These are phyloP conservation scores for Palythoa heliodiscus DNA, from an alignment of 92 coral and sea anemone species.

Conservation along the genomic window DNA sequence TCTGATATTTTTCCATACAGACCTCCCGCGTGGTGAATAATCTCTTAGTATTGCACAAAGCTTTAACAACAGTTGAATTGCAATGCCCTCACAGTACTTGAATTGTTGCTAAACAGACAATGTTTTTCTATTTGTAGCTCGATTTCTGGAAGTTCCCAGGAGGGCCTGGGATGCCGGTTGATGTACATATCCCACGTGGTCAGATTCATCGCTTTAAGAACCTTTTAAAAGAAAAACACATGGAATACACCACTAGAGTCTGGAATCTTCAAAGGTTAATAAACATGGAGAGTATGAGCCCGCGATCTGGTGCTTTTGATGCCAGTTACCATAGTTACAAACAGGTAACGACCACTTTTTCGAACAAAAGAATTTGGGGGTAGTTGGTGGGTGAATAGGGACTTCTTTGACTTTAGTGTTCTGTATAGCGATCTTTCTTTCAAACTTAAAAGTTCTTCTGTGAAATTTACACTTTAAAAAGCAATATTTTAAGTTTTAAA, in stretches of 20 bases:
- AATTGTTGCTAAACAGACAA: no score
- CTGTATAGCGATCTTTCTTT: neutral
- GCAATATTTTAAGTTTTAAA: no score
- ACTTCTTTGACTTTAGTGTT: no score
- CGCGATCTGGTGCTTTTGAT: slow-evolving; percentile 69
- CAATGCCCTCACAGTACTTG: no score
- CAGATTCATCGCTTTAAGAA: slow-evolving; percentile 55
- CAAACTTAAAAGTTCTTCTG: no score
- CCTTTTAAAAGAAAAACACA: slow-evolving; percentile 39
- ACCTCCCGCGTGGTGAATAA: no score
- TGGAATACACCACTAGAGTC: slow-evolving; percentile 57
- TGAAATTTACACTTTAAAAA: no score
- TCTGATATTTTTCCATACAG: no score
- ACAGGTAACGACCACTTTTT: slow-evolving; percentile 46
- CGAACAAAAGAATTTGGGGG: no score
- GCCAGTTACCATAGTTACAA: slow-evolving; percentile 59
- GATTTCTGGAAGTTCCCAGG: slow-evolving; percentile 86
- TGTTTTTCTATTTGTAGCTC: slow-evolving; percentile 48
- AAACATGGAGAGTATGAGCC: slow-evolving; percentile 66
- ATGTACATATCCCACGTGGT: slow-evolving; percentile 65
- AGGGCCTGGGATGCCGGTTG: slow-evolving; percentile 59
- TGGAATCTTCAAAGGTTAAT: slow-evolving; percentile 68
- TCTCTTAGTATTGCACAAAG: no score
- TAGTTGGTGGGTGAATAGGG: no score
- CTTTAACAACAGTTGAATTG: no score